Conservation (phyloP, 2,113 vertebrate species). For the Oncorhynchus clarkii region DNA sequence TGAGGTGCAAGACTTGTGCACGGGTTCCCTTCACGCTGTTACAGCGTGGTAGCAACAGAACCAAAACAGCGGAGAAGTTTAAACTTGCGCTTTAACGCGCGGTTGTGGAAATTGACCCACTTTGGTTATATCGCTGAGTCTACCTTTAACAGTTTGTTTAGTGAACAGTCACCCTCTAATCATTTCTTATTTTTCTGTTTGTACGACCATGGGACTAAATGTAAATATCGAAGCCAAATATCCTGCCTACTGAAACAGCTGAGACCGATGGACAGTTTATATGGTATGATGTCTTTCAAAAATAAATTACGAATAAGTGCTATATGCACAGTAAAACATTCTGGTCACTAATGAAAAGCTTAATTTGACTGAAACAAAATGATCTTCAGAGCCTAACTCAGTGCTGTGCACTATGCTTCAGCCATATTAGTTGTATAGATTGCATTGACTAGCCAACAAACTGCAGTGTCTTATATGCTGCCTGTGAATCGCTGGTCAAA, state of each 20-base stretch:
- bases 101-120: too few species aligned
- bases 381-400: background rate
- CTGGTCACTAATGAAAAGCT: background rate
- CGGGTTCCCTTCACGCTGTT: too few species aligned
- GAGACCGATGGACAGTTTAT: background rate
- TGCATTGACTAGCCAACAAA: conserved; percentile 8
- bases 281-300: background rate
- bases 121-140: too few species aligned
- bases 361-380: background rate
- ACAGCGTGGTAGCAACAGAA: too few species aligned
- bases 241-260: conserved; percentile 15
- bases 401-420: conserved; percentile 8
- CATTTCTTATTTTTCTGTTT: conserved; percentile 27
- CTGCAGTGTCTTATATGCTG: background rate
- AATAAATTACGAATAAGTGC: background rate
- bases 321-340: background rate
- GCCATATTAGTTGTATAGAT: conserved; percentile 16
- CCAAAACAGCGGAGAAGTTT: too few species aligned
- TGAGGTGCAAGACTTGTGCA: too few species aligned
- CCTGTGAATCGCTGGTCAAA: conserved; percentile 5
- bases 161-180: conserved; percentile 26
- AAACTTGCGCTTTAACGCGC: too few species aligned
- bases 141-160: conserved; percentile 1
- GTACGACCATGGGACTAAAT: conserved; percentile 10
- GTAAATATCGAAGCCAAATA: conserved; percentile 45